These are phyloP conservation scores for Esox masquinongy DNA, from an alignment of 2,797 vertebrate genomes.

Conservation along the genomic window DNA sequence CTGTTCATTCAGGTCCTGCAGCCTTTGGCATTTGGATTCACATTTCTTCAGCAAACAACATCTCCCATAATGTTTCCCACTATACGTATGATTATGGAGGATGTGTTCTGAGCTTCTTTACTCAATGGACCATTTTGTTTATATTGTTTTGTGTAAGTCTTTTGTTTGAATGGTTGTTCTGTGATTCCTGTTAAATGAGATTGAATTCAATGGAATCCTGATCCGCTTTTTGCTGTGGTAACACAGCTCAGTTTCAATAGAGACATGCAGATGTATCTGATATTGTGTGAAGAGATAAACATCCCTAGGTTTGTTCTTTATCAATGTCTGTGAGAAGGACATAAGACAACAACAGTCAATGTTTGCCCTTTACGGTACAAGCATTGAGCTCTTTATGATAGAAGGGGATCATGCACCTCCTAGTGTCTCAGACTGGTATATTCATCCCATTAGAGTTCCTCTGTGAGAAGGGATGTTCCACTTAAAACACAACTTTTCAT, in stretches of 20 bases:
- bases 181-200: not conserved
- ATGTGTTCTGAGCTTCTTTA: not conserved
- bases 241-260: too few species aligned
- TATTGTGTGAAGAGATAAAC: not conserved
- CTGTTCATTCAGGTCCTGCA: conserved; percentile 36
- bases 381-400: not conserved
- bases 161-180: not conserved
- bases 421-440: conserved; percentile 24
- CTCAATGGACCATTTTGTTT: not conserved
- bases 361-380: not conserved
- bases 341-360: not conserved
- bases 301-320: too few species aligned
- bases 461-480: not conserved
- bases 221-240: not conserved
- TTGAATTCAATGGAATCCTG: not conserved
- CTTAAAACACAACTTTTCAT: not conserved
- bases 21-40: conserved; percentile 31
- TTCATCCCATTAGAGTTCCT: not conserved
- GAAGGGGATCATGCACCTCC: conserved; percentile 41
- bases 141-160: not conserved
- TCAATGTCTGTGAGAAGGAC: not conserved
- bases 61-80: not conserved
- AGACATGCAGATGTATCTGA: not conserved
- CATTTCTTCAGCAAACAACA: conserved; percentile 23
- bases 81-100: conserved; percentile 22